phyloP scores from a whole-genome alignment of 2,113 vertebrate species.

The Corynorhinus townsendii region DNA sequence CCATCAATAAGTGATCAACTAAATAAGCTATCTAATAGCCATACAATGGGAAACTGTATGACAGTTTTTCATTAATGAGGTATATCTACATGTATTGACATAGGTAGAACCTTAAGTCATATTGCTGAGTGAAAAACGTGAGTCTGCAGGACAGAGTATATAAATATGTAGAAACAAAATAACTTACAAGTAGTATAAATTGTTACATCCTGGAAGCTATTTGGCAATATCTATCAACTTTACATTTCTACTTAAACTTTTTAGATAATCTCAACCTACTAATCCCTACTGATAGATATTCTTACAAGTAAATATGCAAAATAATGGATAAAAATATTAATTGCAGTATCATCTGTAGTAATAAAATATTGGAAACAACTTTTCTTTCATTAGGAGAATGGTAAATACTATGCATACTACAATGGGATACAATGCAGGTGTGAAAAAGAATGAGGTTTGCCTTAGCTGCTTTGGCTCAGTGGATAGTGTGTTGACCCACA shows the following conservation, averaged over 20 bases:
- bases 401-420: background rate
- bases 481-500: too few species aligned
- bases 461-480: too few species aligned
- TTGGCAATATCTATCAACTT: background rate
- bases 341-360: background rate
- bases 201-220: background rate
- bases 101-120: background rate
- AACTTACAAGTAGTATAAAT: background rate
- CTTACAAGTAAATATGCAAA: background rate
- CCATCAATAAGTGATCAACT: background rate
- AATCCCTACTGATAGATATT: background rate
- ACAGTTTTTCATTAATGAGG: background rate
- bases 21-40: background rate
- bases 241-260: constrained; percentile 23
- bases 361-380: background rate
- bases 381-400: background rate
- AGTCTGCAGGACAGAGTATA: background rate
- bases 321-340: background rate
- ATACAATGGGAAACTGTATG: background rate
- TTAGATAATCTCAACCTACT: constrained; percentile 17
- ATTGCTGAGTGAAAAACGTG: background rate
- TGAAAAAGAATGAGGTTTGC: background rate
- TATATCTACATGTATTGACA: background rate
- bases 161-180: constrained; percentile 10
- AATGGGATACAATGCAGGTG: background rate